phyloP scores from a whole-genome alignment of 2,113 vertebrate genomes.

The Oryctolagus cuniculus region DNA sequence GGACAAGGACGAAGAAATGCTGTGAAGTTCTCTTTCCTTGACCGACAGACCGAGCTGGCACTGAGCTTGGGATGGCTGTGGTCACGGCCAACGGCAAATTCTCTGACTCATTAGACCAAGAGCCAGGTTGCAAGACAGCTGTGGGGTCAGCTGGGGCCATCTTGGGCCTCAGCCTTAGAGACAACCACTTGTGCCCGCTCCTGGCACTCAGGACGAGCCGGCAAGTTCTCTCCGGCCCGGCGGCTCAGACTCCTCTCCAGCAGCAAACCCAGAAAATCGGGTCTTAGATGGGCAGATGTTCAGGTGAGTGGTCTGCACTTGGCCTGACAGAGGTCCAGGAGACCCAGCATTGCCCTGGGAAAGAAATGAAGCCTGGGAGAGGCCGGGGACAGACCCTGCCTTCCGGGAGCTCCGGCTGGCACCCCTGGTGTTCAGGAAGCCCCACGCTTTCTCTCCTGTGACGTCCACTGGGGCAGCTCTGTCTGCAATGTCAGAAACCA shows the following conservation, averaged over 20 bases:
- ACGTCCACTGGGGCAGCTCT: too few species aligned
- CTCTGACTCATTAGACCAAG: background rate
- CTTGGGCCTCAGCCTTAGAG: conserved; percentile 8
- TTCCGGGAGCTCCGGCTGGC: background rate
- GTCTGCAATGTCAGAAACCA: too few species aligned
- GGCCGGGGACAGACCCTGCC: too few species aligned
- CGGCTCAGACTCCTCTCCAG: background rate
- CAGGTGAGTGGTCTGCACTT: background rate
- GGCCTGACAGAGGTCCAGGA: background rate
- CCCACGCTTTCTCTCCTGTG: background rate
- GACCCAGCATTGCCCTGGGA: background rate
- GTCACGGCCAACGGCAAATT: background rate
- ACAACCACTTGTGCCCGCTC: background rate
- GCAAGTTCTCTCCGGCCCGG: background rate
- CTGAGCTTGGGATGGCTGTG: background rate
- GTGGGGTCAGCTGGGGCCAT: conserved; percentile 26
- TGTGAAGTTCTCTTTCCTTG: background rate
- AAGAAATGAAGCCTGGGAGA: background rate
- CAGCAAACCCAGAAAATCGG: background rate
- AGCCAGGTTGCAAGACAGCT: conserved; percentile 19
- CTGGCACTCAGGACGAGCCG: background rate
- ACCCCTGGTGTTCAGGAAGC: background rate
- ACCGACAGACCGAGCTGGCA: background rate
- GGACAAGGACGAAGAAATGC: too few species aligned
- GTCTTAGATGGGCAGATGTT: too few species aligned